Evolutionary conservation across 23 tunicate genomes (phyloP).

Genomic region (Aplidium turbinatum): DNA sequence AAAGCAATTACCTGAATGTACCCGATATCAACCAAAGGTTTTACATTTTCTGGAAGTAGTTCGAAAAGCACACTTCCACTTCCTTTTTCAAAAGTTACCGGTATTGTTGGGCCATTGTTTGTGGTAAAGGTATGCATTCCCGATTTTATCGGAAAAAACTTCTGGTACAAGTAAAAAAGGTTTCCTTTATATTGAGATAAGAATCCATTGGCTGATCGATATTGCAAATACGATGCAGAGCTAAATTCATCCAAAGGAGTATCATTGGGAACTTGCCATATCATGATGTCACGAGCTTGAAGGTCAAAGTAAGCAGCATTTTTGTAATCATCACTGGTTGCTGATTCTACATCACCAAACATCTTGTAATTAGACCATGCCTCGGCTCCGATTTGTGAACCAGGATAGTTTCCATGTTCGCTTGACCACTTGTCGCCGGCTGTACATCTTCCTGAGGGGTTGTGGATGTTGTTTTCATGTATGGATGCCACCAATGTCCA

Average conservation of each 20-base stretch:
- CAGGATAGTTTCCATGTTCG: slow-evolving; percentile 39
- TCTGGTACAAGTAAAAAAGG: slow-evolving; percentile 33
- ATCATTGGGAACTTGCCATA: slow-evolving; percentile 93
- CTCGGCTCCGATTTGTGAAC: slow-evolving; percentile 40
- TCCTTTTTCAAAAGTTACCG: slow-evolving; percentile 60
- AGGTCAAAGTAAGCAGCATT: slow-evolving; percentile 62
- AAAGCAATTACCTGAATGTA: slow-evolving; percentile 77
- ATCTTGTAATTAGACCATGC: slow-evolving; percentile 59
- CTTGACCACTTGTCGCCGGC: slow-evolving; percentile 67
- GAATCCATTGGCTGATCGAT: slow-evolving; percentile 41
- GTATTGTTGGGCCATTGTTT: slow-evolving; percentile 56
- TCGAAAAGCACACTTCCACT: not conserved
- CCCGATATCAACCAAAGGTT: slow-evolving; percentile 24
- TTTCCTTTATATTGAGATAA: slow-evolving; percentile 44
- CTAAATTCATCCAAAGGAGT: slow-evolving; percentile 35
- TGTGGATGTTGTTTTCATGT: slow-evolving; percentile 38
- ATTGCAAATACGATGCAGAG: slow-evolving; percentile 30
- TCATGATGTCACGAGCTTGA: slow-evolving; percentile 68
- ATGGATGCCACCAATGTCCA: slow-evolving; percentile 50
- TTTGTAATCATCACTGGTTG: slow-evolving; percentile 82
- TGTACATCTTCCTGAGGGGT: slow-evolving; percentile 44
- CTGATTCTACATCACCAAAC: slow-evolving; percentile 47
- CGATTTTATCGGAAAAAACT: slow-evolving; percentile 33
- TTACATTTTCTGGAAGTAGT: slow-evolving; percentile 25
- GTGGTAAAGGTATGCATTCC: not conserved